Conservation (phyloP, 2,113 vertebrate genomes). For the Dolichotis patagonum region DNA sequence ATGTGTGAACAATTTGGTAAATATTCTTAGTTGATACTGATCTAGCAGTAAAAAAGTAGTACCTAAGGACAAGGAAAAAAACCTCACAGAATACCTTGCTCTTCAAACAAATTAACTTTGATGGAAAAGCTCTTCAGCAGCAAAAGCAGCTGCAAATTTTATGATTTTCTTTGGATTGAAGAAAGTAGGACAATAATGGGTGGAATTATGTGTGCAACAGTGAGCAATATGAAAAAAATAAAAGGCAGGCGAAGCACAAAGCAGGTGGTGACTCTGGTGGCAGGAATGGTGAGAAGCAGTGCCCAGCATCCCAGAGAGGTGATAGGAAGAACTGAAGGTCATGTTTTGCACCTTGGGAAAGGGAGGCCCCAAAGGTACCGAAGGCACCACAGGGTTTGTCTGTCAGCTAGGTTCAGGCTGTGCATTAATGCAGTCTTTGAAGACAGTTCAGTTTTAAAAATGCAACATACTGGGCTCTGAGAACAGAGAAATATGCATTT, state of each 20-base stretch:
- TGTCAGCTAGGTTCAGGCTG: background rate
- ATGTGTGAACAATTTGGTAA: background rate
- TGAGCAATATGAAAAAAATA: background rate
- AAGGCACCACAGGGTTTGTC: too few relatives aligned
- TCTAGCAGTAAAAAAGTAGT: background rate
- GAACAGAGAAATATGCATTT: background rate
- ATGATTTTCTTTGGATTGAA: background rate
- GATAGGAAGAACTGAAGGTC: background rate
- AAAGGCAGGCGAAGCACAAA: background rate
- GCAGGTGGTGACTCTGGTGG: background rate
- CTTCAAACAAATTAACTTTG: background rate
- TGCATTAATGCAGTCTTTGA: background rate
- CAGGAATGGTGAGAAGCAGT: background rate
- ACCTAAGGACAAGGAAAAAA: background rate
- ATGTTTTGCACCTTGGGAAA: background rate
- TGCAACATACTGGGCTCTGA: background rate
- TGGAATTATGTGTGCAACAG: background rate
- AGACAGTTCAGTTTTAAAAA: background rate
- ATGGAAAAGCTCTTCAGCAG: background rate
- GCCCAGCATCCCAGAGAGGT: background rate
- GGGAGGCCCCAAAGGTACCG: background rate
- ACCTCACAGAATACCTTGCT: background rate
- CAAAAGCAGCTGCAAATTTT: background rate
- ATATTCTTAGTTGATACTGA: background rate
- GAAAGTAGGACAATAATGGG: background rate